phyloP scores from a whole-genome alignment of 1,140 invertebrate genomes.

The Penaeus japonicus region DNA sequence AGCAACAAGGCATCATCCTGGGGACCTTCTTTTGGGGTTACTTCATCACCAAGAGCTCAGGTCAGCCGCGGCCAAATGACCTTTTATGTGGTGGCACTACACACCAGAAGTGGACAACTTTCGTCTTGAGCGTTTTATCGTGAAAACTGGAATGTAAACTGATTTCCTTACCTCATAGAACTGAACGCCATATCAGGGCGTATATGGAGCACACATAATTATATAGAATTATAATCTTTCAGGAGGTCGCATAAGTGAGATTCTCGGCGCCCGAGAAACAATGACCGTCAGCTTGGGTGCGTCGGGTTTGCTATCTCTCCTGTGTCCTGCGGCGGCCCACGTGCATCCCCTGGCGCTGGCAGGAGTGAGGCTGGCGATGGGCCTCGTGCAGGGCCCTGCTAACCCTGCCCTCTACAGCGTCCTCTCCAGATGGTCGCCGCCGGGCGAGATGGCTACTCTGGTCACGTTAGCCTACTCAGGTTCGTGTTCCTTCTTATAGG shows the following conservation, averaged over 20 bases:
- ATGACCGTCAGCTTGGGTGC: neutral
- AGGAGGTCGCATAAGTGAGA: conserved; percentile 31
- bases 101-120: no score
- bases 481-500: neutral
- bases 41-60: neutral
- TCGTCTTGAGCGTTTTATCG: no score
- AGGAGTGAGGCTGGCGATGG: neutral
- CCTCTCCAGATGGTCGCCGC: conserved; percentile 15
- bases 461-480: neutral
- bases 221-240: no score
- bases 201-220: no score
- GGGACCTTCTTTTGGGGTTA: conserved; percentile 30
- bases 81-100: no score
- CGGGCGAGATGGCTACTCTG: conserved; percentile 8
- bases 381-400: conserved; percentile 19
- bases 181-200: no score
- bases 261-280: neutral
- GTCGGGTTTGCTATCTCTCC: neutral
- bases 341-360: conserved; percentile 13
- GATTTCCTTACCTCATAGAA: no score
- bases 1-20: conserved; percentile 13
- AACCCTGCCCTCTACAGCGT: conserved; percentile 17
- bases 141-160: no score
- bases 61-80: neutral
- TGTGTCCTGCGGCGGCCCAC: conserved; percentile 2